Percentiles rank a stretch among this genome's conserved stretches.
These are phyloP conservation scores for Notocelia uddmanniana DNA, from an alignment of 2,888 invertebrate genomes.

Conservation along the genomic window DNA sequence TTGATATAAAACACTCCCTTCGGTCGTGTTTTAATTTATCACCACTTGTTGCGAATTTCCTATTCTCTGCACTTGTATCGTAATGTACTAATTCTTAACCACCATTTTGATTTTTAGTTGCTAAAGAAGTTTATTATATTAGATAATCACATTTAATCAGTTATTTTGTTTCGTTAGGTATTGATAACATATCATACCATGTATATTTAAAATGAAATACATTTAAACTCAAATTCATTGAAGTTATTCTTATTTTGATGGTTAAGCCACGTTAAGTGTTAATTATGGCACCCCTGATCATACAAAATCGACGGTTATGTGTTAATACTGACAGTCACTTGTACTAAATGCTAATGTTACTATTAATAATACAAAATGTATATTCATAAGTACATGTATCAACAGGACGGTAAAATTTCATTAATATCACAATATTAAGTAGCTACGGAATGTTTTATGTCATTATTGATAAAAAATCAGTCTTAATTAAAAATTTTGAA, in stretches of 20 bases:
- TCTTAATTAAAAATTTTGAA: slow-evolving; percentile 25
- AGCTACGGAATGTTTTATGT: slow-evolving; percentile 40
- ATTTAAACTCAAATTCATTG: background rate
- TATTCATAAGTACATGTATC: slow-evolving; percentile 43
- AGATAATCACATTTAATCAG: background rate
- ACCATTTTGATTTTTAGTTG: background rate
- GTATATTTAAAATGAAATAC: background rate
- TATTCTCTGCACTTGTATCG: too few species aligned
- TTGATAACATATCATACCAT: background rate
- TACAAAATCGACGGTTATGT: slow-evolving; percentile 53
- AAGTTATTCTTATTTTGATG: slow-evolving; percentile 3
- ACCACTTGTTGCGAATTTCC: too few species aligned
- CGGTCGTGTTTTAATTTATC: too few species aligned
- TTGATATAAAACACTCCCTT: too few species aligned
- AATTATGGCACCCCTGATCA: slow-evolving; percentile 67
- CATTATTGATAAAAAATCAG: slow-evolving; percentile 31
- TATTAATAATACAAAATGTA: slow-evolving; percentile 46
- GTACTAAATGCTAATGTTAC: slow-evolving; percentile 59
- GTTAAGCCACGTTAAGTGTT: slow-evolving; percentile 15
- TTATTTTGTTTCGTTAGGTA: background rate
- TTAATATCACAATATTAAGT: slow-evolving; percentile 49
- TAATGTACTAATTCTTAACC: too few species aligned
- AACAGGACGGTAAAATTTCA: slow-evolving; percentile 61
- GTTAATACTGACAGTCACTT: slow-evolving; percentile 71
- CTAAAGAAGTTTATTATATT: background rate